Percentiles rank a stretch among this genome's conserved stretches.
Conservation (phyloP, 2,797 vertebrate species). For the Mus minutoides region DNA sequence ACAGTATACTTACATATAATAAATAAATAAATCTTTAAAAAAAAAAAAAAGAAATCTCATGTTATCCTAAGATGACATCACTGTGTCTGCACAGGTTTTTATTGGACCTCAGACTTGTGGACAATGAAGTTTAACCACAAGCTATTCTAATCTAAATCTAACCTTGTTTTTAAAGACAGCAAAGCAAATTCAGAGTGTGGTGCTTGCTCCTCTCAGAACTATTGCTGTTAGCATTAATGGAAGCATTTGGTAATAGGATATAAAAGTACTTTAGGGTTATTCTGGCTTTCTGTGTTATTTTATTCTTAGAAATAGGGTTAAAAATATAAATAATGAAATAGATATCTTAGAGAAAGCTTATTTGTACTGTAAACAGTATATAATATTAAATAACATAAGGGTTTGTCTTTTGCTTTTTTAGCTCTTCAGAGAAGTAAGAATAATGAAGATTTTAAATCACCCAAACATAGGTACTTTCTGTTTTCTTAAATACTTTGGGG, state of each 20-base stretch:
- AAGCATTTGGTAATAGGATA: background rate
- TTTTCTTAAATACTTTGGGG: slow-evolving; percentile 77
- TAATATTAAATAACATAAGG: slow-evolving; percentile 57
- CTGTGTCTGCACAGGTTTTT: background rate
- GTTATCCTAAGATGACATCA: background rate
- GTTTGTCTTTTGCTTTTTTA: slow-evolving; percentile 86
- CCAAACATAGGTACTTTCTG: slow-evolving; percentile 96
- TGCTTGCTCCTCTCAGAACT: background rate
- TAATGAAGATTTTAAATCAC: slow-evolving; percentile 99
- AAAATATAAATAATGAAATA: slow-evolving; percentile 5
- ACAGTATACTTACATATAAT: too few species aligned
- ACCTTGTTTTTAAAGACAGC: background rate
- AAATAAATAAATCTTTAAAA: too few species aligned
- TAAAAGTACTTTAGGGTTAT: background rate
- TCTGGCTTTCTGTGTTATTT: background rate
- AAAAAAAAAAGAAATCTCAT: too few species aligned
- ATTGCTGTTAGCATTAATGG: background rate
- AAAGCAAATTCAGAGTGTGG: slow-evolving; percentile 6
- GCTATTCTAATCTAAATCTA: background rate
- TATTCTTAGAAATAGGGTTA: background rate
- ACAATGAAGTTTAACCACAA: background rate
- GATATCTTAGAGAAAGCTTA: slow-evolving; percentile 5
- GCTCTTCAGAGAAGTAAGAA: slow-evolving; percentile 99
- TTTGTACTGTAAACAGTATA: slow-evolving; percentile 19
- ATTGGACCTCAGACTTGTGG: background rate